phyloP scores from a whole-genome alignment of 2,888 invertebrate genomes.

The Cotesia congregata region DNA sequence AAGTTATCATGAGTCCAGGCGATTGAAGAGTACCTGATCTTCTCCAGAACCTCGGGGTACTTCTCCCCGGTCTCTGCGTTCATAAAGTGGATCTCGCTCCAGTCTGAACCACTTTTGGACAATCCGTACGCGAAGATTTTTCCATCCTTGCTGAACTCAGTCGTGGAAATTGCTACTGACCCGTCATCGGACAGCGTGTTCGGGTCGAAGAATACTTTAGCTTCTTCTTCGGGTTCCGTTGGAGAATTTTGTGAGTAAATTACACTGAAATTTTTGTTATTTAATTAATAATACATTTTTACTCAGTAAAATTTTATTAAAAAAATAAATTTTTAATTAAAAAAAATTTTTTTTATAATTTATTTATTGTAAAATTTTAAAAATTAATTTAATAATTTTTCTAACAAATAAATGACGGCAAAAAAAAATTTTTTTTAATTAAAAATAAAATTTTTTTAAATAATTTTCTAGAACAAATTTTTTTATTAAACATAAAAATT shows the following conservation, averaged over 20 bases:
- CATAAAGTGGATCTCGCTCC: slow-evolving; percentile 91
- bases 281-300: no score
- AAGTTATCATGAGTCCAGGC: slow-evolving; percentile 96
- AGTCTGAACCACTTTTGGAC: slow-evolving; percentile 95
- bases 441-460: no score
- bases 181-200: slow-evolving; percentile 93
- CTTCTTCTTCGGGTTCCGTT: slow-evolving; percentile 72
- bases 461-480: no score
- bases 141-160: slow-evolving; percentile 91
- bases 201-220: slow-evolving; percentile 93
- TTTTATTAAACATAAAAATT: no score
- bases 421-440: no score
- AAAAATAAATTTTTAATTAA: no score
- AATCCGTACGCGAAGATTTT: slow-evolving; percentile 91
- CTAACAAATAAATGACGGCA: no score
- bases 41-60: slow-evolving; percentile 88
- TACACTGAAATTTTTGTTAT: slow-evolving; percentile 76
- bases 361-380: no score
- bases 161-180: slow-evolving; percentile 83
- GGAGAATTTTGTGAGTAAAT: slow-evolving; percentile 88
- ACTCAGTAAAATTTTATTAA: no score
- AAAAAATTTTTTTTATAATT: no score
- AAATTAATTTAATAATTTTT: no score
- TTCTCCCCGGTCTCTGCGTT: slow-evolving; percentile 85
- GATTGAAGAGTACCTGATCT: slow-evolving; percentile 92